Evolutionary conservation across 2,888 invertebrate species (phyloP).

Genomic region (Rhorus exstirpatorius): DNA sequence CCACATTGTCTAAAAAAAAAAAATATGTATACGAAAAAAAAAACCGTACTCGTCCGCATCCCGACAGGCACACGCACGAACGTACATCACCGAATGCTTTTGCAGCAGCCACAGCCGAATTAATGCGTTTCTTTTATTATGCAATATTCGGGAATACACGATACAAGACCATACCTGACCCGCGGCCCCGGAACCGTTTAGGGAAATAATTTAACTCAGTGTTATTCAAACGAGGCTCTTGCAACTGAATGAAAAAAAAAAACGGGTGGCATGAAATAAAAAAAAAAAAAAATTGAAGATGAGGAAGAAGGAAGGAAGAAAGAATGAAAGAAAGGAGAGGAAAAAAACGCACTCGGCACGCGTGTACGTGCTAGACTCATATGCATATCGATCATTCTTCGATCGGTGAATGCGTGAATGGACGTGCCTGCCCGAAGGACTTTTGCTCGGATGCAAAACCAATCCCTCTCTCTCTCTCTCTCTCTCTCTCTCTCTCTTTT

Average conservation of each 20-base stretch:
- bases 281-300: constrained; percentile 53
- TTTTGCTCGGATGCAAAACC: constrained; percentile 61
- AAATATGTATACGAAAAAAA: constrained; percentile 12
- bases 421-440: constrained; percentile 64
- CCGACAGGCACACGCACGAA: constrained; percentile 6
- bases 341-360: constrained; percentile 64
- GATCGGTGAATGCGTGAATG: constrained; percentile 80
- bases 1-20: constrained; percentile 41
- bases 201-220: constrained; percentile 85
- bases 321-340: constrained; percentile 22
- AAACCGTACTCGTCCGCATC: constrained; percentile 1
- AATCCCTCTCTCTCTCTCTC: constrained; percentile 12
- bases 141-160: constrained; percentile 80
- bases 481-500: neutral
- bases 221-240: constrained; percentile 85
- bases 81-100: constrained; percentile 35
- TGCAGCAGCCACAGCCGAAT: constrained; percentile 63
- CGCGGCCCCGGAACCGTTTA: constrained; percentile 83
- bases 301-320: constrained; percentile 34
- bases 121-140: constrained; percentile 83
- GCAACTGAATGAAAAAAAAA: constrained; percentile 76
- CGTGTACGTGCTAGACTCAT: constrained; percentile 74
- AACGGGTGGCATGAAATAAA: constrained; percentile 30
- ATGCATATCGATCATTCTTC: constrained; percentile 85
- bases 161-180: constrained; percentile 77